Percentiles rank a stretch among this genome's conserved stretches.
Conservation (phyloP, 2,113 vertebrate species). For the Chaetodon auriga region DNA sequence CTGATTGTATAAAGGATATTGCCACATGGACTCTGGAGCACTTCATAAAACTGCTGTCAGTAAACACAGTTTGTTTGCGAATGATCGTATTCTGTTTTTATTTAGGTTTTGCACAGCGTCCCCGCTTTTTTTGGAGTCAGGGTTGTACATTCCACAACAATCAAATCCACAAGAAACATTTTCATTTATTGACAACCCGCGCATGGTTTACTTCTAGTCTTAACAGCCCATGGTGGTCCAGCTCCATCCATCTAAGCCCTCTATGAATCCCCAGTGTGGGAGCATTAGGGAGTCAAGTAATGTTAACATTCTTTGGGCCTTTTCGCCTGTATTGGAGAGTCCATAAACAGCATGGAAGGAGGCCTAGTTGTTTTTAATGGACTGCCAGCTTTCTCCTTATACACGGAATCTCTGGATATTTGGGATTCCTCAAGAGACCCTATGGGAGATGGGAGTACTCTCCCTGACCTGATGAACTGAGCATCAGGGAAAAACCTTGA, state of each 20-base stretch:
- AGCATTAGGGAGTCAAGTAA: slow-evolving; percentile 58
- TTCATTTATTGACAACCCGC: slow-evolving; percentile 44
- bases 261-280: slow-evolving; percentile 53
- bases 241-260: slow-evolving; percentile 44
- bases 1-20: no score
- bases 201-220: slow-evolving; percentile 45
- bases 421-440: slow-evolving; percentile 71
- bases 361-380: slow-evolving; percentile 47
- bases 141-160: neutral
- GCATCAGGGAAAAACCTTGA: slow-evolving; percentile 48
- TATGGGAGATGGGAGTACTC: slow-evolving; percentile 66
- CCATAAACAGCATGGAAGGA: slow-evolving; percentile 67
- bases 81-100: no score
- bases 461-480: slow-evolving; percentile 64
- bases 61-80: no score
- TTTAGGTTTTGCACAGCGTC: no score
- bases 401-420: slow-evolving; percentile 59
- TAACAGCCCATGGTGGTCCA: slow-evolving; percentile 64
- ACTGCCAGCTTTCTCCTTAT: slow-evolving; percentile 48
- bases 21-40: no score
- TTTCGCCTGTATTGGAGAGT: slow-evolving; percentile 29
- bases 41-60: no score
- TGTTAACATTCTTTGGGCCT: slow-evolving; percentile 61
- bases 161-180: slow-evolving; percentile 38
- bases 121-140: no score